A percentile compares a stretch with the other conserved stretches of the same genome.
These are phyloP conservation scores for Apotomis betuletana DNA, from an alignment of 2,888 invertebrate genomes.

Conservation along the genomic window DNA sequence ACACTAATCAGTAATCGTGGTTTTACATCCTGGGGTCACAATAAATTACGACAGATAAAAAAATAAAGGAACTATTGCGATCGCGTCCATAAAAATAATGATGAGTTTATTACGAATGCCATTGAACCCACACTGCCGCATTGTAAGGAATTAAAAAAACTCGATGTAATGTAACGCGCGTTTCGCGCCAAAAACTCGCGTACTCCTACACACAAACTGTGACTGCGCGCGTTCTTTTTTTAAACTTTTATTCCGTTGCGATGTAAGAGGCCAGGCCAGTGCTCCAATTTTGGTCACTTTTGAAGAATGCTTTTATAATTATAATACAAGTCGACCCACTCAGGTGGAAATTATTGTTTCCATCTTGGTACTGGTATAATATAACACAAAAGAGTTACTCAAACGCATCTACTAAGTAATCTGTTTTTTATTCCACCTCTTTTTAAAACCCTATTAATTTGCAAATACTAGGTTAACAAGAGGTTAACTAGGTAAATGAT, in stretches of 20 bases:
- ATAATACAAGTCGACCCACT: conserved; percentile 49
- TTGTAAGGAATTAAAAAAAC: conserved; percentile 30
- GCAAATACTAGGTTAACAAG: no score
- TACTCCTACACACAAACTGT: conserved; percentile 53
- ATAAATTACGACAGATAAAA: conserved; percentile 50
- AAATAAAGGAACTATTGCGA: conserved; percentile 51
- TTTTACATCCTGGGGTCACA: conserved; percentile 45
- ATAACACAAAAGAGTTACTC: no score
- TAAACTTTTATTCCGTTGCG: conserved; percentile 47
- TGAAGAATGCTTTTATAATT: conserved; percentile 55
- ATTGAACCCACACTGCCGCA: conserved; percentile 32
- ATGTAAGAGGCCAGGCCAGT: conserved; percentile 51
- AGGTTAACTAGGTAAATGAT: no score
- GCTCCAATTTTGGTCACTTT: conserved; percentile 54
- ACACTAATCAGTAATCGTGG: conserved; percentile 50
- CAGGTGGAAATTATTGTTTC: conserved; percentile 39
- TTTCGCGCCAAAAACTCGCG: conserved; percentile 48
- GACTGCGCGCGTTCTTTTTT: conserved; percentile 49
- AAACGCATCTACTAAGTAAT: no score
- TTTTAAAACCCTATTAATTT: no score
- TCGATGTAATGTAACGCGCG: conserved; percentile 33
- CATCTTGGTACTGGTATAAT: not conserved
- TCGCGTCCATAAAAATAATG: conserved; percentile 45
- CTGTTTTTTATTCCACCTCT: no score
- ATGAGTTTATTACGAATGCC: conserved; percentile 44